Evolutionary conservation across 2,797 vertebrate species (phyloP), one percentile per base, ranked within the genome.

Genomic region (Hippoglossus hippoglossus): DNA sequence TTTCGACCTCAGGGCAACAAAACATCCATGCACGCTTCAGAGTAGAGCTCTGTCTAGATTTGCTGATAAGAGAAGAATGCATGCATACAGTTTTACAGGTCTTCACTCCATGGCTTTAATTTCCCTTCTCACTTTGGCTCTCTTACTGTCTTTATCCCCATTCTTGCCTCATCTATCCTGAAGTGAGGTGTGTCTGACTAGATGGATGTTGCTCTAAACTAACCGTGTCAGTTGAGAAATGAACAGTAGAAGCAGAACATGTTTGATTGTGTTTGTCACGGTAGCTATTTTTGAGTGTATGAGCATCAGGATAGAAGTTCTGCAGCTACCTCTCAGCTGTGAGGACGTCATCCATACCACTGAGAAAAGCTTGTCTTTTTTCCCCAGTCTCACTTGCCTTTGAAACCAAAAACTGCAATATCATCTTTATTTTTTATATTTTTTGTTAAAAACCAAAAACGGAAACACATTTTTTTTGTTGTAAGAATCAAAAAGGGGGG

Each of bases 91-190:
- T 36, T 5, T 0, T 53, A 11, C 24, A 74, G 36, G 58, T 68
- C 41, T 81, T 82, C 53, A 73, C 63, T 63, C 55, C 75, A 87
- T 75, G 53, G 49, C 75, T 79, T 80, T 56, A 12, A 56, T 80
- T 86, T 78, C 63, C 8, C 64, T 59, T 70, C 63, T 54, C 31
- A 6, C 51, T 72, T 64, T 74, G 34, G 61, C 56, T 73, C 41
- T 64, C 28, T 64, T 59, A 25, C 51, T 24, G 36, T 80, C 51
- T 80, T 66, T 59, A 63, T 51, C 39, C 44, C 69, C 28, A 79
- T 76, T 71, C 56, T 19, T 58, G 60, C 51, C 51, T 77, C 68
- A 76, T 83, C 63, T 64, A 71, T 79, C 59, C 61, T 65, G 22
- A 80, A 65, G 36, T 21, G 54, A 63, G 39, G 59, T 78, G 63